phyloP scores from a whole-genome alignment of 2,888 invertebrate species.

The Bedellia somnulentella region DNA sequence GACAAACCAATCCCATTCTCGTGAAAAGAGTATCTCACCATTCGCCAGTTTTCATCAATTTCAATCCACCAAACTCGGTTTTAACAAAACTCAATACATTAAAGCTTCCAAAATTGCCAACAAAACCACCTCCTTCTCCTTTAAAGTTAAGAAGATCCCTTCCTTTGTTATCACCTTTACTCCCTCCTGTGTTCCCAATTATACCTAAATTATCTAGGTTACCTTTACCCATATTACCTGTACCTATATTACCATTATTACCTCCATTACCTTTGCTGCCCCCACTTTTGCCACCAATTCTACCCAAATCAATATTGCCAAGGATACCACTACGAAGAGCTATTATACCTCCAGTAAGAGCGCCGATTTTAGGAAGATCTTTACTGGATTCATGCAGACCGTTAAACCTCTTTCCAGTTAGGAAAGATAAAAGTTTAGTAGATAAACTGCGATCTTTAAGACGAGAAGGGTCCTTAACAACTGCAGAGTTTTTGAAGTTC shows the following conservation, averaged over 20 bases:
- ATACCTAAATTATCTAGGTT: conserved; percentile 10
- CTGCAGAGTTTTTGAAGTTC: conserved; percentile 22
- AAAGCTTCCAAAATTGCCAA: conserved; percentile 4
- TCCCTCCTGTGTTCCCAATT: conserved; percentile 14
- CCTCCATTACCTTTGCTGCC: conserved; percentile 3
- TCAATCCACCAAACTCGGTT: conserved; percentile 15
- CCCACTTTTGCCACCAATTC: conserved; percentile 9
- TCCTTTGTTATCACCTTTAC: not conserved
- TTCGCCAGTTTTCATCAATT: conserved; percentile 25
- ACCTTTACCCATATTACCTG: conserved; percentile 11
- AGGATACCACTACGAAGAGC: conserved; percentile 5
- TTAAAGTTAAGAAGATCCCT: conserved; percentile 8
- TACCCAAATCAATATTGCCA: conserved; percentile 11
- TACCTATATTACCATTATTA: conserved; percentile 6
- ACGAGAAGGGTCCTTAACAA: conserved; percentile 22
- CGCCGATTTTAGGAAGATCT: too few species aligned
- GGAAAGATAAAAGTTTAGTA: too few species aligned
- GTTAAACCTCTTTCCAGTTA: too few species aligned
- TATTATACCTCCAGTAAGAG: too few species aligned
- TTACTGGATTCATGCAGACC: too few species aligned
- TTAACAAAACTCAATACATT: conserved; percentile 6
- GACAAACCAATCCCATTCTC: conserved; percentile 17
- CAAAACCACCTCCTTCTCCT: conserved; percentile 7
- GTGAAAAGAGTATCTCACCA: conserved; percentile 20
- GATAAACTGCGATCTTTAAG: conserved; percentile 23